Evolutionary conservation across 1,140 invertebrate genomes (phyloP), one percentile per base, ranked within the genome.

Genomic region (Tetranychus urticae): DNA sequence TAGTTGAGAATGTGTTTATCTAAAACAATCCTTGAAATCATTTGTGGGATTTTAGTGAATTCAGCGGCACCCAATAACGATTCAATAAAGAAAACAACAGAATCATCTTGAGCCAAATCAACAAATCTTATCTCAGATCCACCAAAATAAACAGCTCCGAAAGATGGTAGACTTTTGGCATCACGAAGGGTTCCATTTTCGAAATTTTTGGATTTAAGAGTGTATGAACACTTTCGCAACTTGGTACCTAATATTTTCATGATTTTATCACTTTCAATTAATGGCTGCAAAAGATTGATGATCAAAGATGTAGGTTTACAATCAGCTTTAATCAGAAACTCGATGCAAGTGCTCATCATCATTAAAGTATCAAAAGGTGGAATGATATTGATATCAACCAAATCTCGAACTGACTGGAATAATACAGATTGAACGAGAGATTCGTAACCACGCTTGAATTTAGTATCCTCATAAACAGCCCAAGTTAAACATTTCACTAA

Each of bases 141-240:
- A 59, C 57, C 57, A 37, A 61, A 57, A 39, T 61, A 61, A 31
- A 64, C 50, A 52, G 63, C 56, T 31, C 63, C 63, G 58, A 37
- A 63, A 1, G 63, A 64, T 14, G 63, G 63, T 6, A 59, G 45
- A 56, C 57, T 55, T 42, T 56, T 13, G 3, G 63, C 55, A 60
- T 64, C 63, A 37, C 63, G 39, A 34, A 23, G 3, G 31, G 1
- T 14, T 6, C 63, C 58, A 35, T 31, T 46, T 7, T 36, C 14
- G 14, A 62, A 31, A 34, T 12, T 12, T 36, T 34, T 52, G 8
- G 62, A 31, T 14, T 35, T 1, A 42, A 60, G 4, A 6, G 45
- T 39, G 13, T 48, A 63, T 34, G 63, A 64, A 59, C 58, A 57
- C 1, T 55, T 46, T 33, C 23, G 7, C 5, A 52, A 33, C 2